These are phyloP conservation scores for Drosophila insularis DNA, from an alignment of 1,140 invertebrate species.

Conservation along the genomic window DNA sequence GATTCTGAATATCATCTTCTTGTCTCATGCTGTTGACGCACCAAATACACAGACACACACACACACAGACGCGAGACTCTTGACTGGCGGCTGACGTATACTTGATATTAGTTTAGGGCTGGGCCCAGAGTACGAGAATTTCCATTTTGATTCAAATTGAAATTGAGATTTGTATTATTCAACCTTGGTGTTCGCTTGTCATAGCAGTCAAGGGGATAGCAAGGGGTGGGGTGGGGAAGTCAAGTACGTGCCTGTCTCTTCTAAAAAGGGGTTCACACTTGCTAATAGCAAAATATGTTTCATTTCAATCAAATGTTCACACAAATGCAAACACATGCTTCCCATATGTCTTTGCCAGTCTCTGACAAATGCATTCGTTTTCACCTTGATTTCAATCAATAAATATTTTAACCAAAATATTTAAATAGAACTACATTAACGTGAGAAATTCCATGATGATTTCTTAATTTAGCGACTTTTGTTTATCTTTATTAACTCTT, in stretches of 20 bases:
- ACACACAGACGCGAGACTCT: background rate
- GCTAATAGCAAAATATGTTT: conserved; percentile 37
- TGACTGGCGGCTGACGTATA: conserved; percentile 26
- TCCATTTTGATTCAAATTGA: conserved; percentile 16
- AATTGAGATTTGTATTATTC: conserved; percentile 1
- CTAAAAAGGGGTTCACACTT: background rate
- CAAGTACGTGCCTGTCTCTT: background rate
- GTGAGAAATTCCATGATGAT: no score
- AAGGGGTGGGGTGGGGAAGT: no score
- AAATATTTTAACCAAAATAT: no score
- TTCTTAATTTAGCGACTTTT: no score
- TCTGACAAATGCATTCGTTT: background rate
- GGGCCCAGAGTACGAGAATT: background rate
- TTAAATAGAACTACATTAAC: no score
- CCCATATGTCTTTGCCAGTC: background rate
- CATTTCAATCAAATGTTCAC: conserved; percentile 46
- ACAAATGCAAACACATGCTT: conserved; percentile 26
- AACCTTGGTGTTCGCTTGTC: background rate
- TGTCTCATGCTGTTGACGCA: conserved; percentile 24
- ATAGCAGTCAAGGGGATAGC: no score
- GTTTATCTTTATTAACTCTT: no score
- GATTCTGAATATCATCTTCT: background rate
- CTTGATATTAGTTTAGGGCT: conserved; percentile 19
- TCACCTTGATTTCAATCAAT: background rate
- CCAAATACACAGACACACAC: background rate